Percentiles rank a stretch among this genome's conserved stretches.
phyloP scores from a whole-genome alignment of 2,888 invertebrate genomes.

The Selenia dentaria region DNA sequence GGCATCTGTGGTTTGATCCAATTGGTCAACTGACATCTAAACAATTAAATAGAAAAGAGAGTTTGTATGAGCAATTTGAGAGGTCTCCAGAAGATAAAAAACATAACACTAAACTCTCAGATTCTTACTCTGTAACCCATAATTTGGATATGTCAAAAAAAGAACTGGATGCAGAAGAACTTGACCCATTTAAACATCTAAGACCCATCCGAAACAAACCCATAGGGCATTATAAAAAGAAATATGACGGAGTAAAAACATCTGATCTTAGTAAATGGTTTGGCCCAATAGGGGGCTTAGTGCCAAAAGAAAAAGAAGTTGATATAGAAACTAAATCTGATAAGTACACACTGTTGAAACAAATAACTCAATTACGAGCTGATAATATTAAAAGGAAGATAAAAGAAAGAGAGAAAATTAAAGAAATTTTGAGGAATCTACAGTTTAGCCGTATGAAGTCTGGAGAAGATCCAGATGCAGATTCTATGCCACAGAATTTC shows the following conservation, averaged over 20 bases:
- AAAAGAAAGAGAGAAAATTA: background rate
- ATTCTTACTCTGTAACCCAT: background rate
- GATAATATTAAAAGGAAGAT: background rate
- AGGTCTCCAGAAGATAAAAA: background rate
- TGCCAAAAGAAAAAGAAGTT: background rate
- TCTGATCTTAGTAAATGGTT: background rate
- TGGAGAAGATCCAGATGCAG: background rate
- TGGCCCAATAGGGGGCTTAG: background rate
- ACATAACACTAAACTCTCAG: background rate
- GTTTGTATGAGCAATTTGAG: background rate
- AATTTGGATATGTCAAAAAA: no score
- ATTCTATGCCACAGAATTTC: background rate
- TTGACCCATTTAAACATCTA: background rate
- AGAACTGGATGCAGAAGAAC: background rate
- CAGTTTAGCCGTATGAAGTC: no score
- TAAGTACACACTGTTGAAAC: background rate
- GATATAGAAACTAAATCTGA: background rate
- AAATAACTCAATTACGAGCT: background rate
- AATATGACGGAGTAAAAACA: background rate
- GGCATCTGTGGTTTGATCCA: background rate
- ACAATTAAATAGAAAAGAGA: background rate
- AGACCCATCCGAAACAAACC: background rate
- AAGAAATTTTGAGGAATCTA: background rate
- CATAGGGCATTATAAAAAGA: background rate
- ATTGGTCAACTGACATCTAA: background rate